Conservation (phyloP, 1,140 invertebrate genomes). For the Subanguina moxae region DNA sequence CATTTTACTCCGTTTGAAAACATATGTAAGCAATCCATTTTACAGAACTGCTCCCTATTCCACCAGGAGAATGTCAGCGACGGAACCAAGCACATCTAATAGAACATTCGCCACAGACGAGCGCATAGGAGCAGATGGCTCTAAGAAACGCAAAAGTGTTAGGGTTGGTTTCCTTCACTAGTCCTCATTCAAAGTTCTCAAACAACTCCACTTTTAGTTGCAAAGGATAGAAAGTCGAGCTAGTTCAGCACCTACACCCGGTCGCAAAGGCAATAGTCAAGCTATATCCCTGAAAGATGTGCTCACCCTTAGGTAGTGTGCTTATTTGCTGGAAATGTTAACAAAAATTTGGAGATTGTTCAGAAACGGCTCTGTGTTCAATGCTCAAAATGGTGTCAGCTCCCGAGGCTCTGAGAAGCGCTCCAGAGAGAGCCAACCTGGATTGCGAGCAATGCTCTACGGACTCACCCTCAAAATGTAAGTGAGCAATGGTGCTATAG, state of each 20-base stretch:
- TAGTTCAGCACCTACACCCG: background rate
- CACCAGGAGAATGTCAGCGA: background rate
- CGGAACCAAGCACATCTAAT: background rate
- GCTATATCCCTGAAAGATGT: background rate
- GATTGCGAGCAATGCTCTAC: slow-evolving; percentile 12
- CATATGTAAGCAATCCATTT: too few species aligned
- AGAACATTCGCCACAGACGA: background rate
- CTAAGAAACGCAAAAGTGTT: slow-evolving; percentile 2
- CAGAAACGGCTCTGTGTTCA: slow-evolving; percentile 5
- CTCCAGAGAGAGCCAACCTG: background rate
- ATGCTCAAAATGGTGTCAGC: background rate
- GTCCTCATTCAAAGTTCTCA: background rate
- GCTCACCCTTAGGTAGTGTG: background rate
- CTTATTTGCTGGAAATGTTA: too few species aligned
- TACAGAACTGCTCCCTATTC: too few species aligned
- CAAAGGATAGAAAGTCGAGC: background rate
- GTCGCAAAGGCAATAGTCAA: background rate
- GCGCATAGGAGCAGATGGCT: background rate
- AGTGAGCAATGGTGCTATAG: background rate
- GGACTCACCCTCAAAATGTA: slow-evolving; percentile 13
- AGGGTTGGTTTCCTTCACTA: background rate
- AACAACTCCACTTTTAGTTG: background rate
- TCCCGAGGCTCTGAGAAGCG: background rate
- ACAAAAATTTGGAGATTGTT: background rate
- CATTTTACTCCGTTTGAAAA: too few species aligned